Conservation (phyloP, 2,797 vertebrate genomes). For the Coregonus ussuriensis region DNA sequence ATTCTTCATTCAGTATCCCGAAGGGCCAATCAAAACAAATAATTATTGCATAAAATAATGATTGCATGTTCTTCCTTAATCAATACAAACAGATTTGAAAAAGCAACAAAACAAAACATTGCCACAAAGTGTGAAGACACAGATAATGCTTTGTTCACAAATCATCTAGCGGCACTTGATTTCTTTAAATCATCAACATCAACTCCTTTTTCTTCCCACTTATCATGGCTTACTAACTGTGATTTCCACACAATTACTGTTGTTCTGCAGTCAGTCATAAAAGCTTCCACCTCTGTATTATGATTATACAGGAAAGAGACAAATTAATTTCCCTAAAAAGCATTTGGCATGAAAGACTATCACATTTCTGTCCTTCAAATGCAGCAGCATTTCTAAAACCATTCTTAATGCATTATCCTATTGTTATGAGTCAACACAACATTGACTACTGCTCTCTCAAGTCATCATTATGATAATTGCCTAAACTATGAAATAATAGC, state of each 20-base stretch:
- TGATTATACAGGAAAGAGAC: background rate
- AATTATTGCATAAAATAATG: background rate
- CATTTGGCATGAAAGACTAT: conserved; percentile 1
- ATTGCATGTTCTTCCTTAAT: too few species aligned
- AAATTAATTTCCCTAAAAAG: conserved; percentile 1
- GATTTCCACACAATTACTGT: background rate
- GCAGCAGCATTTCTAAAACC: conserved; percentile 7
- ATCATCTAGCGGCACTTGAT: conserved; percentile 11
- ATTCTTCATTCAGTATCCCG: background rate
- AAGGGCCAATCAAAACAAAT: background rate
- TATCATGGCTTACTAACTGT: background rate
- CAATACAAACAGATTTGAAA: background rate
- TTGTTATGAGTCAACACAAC: conserved; percentile 38
- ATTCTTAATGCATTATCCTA: conserved; percentile 42
- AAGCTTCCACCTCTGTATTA: background rate
- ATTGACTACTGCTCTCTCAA: conserved; percentile 39
- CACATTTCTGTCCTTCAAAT: conserved; percentile 23
- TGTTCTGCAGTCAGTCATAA: conserved; percentile 1
- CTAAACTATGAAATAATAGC: conserved; percentile 73
- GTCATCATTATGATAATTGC: conserved; percentile 73
- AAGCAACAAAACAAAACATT: background rate
- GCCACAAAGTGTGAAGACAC: background rate
- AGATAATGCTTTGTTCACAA: background rate
- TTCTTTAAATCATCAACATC: background rate
- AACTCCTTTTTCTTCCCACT: background rate